Evolutionary conservation across 2,113 vertebrate species (phyloP).

Genomic region (Triplophysa siluroides): DNA sequence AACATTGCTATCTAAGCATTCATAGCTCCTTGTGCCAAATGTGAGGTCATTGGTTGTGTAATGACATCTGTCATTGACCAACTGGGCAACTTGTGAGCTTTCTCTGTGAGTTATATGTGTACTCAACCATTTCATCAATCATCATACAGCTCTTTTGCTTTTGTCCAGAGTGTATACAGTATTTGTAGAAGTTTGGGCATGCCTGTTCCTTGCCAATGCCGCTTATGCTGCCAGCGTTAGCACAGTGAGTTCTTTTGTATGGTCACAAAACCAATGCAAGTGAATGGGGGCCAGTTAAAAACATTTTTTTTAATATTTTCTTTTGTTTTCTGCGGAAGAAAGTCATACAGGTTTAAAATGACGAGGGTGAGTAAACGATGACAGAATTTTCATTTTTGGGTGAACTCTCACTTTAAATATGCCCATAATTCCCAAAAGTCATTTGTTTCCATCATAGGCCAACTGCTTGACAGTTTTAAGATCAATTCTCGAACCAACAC

Average conservation of each 20-base stretch:
- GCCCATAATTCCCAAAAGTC: not conserved
- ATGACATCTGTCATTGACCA: constrained; percentile 51
- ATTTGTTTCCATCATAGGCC: not conserved
- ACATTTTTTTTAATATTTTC: not conserved
- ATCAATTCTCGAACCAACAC: not conserved
- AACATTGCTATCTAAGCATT: constrained; percentile 37
- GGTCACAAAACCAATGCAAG: not conserved
- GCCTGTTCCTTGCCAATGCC: constrained; percentile 27
- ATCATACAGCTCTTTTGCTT: constrained; percentile 58
- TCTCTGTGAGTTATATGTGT: not conserved
- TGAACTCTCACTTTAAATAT: not conserved
- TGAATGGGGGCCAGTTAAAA: constrained; percentile 24
- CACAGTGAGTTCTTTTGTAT: too few species aligned
- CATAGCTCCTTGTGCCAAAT: constrained; percentile 53
- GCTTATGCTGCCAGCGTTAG: not conserved
- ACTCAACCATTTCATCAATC: constrained; percentile 57
- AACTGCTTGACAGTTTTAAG: not conserved
- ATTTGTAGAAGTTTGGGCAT: constrained; percentile 12
- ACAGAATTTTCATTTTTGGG: too few species aligned
- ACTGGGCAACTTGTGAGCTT: constrained; percentile 50
- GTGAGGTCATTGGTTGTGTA: constrained; percentile 70
- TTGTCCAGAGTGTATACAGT: constrained; percentile 36
- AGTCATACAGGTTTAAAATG: too few species aligned
- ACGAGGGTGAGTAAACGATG: too few species aligned
- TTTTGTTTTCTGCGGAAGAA: not conserved